phyloP scores from a whole-genome alignment of 2,113 vertebrate genomes.

The Neolamprologus devosi region DNA sequence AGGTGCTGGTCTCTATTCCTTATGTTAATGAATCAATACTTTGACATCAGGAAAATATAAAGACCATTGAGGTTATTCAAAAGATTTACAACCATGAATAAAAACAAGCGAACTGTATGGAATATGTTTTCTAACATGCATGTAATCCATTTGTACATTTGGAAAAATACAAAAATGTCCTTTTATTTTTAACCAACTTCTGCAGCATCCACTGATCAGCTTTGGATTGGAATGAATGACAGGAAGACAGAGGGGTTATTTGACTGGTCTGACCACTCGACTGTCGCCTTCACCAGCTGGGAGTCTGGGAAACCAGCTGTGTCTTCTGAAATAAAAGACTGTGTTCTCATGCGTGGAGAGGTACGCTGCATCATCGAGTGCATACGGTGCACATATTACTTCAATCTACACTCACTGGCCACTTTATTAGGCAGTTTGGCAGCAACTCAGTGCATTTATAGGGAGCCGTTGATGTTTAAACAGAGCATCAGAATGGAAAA shows the following conservation, averaged over 20 bases:
- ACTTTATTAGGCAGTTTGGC: neutral
- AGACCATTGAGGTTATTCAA: neutral
- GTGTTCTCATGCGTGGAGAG: slow-evolving; percentile 82
- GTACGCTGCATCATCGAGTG: slow-evolving; percentile 52
- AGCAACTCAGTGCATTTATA: neutral
- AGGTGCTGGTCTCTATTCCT: neutral
- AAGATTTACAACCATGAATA: neutral
- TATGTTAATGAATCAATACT: neutral
- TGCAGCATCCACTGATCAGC: slow-evolving; percentile 75
- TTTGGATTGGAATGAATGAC: slow-evolving; percentile 93
- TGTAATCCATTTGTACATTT: neutral
- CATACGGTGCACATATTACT: neutral
- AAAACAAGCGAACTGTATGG: neutral
- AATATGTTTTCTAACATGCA: neutral
- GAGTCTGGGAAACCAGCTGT: slow-evolving; percentile 75
- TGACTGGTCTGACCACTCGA: slow-evolving; percentile 85
- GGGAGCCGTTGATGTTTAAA: neutral
- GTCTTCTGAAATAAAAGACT: slow-evolving; percentile 73
- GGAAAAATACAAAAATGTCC: neutral
- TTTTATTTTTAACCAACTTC: neutral
- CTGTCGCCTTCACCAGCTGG: slow-evolving; percentile 83
- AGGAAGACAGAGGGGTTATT: slow-evolving; percentile 81
- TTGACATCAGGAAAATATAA: neutral
- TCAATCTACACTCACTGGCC: neutral
- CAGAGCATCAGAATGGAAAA: neutral